phyloP scores from a whole-genome alignment of 2,797 vertebrate species.

The Parauchenoglanis ngamensis region DNA sequence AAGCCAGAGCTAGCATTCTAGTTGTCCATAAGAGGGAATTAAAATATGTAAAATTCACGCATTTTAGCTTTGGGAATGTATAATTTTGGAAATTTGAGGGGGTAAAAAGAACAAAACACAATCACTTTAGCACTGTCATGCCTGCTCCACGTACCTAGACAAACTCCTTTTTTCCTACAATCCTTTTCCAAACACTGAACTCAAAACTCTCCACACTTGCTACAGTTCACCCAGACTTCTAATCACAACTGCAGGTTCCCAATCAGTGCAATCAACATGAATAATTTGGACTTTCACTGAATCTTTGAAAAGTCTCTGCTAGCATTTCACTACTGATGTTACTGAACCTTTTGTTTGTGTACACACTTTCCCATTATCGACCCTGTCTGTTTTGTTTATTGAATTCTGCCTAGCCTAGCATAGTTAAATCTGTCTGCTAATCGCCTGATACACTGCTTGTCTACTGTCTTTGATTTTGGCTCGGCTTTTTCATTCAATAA shows the following conservation, averaged over 20 bases:
- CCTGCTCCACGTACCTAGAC: neutral
- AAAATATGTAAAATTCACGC: neutral
- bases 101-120: neutral
- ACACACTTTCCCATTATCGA: constrained; percentile 10
- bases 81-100: neutral
- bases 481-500: neutral
- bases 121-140: neutral
- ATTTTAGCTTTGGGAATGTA: neutral
- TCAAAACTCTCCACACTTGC: neutral
- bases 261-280: neutral
- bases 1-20: neutral
- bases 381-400: neutral
- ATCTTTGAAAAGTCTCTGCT: neutral
- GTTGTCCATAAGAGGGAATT: neutral
- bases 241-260: neutral
- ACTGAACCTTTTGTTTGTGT: constrained; percentile 1
- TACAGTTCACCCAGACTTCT: neutral
- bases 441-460: neutral
- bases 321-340: neutral
- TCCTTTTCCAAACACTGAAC: neutral
- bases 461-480: constrained; percentile 19
- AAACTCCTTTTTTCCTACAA: neutral
- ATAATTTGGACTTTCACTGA: neutral
- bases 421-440: constrained; percentile 11
- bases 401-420: constrained; percentile 4